Evolutionary conservation across 2,113 vertebrate species (phyloP).

Genomic region (Thalassarche chlororhynchos): DNA sequence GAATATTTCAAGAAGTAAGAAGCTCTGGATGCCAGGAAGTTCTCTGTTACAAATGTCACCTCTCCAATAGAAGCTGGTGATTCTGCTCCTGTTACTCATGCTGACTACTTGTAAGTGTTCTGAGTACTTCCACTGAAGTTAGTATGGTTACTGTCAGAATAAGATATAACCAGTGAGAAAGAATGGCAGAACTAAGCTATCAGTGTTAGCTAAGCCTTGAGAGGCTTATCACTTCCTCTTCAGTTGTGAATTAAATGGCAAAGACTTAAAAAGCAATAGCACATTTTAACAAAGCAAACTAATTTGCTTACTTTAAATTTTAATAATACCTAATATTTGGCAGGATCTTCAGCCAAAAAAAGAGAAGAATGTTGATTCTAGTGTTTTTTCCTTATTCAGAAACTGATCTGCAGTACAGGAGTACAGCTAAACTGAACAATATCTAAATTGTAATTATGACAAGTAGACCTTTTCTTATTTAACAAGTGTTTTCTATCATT

Average conservation of each 20-base stretch:
- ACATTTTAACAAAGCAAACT: slow-evolving; percentile 35
- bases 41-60: background rate
- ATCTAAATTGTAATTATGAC: slow-evolving; percentile 36
- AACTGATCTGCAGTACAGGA: background rate
- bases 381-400: background rate
- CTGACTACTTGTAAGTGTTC: background rate
- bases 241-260: background rate
- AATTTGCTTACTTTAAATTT: slow-evolving; percentile 40
- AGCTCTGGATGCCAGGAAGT: background rate
- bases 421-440: slow-evolving; percentile 4
- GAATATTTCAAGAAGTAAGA: background rate
- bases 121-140: background rate
- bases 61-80: background rate
- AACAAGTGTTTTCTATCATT: slow-evolving; percentile 36
- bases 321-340: background rate
- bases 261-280: slow-evolving; percentile 23
- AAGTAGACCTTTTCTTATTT: slow-evolving; percentile 48
- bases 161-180: background rate
- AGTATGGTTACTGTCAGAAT: background rate
- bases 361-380: background rate
- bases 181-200: background rate
- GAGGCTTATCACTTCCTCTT: slow-evolving; percentile 5
- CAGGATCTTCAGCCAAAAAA: background rate
- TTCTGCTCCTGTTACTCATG: background rate
- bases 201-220: background rate